Percentiles rank a stretch among this genome's conserved stretches.
Conservation (phyloP, 2,113 vertebrate species). For the Brachyhypopomus occidentalis region DNA sequence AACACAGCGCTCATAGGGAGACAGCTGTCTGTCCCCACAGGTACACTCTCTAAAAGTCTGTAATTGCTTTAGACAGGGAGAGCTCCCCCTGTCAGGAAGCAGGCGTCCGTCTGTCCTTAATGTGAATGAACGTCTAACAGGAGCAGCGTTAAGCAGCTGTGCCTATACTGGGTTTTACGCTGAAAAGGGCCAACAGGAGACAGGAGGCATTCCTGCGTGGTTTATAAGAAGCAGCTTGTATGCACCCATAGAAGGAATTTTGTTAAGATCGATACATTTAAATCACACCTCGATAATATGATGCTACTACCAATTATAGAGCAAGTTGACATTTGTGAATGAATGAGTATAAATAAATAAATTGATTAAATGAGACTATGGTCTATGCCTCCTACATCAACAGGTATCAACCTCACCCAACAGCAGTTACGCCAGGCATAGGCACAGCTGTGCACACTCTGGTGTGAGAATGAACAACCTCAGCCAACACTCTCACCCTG, state of each 20-base stretch:
- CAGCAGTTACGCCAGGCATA: not conserved
- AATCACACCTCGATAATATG: not conserved
- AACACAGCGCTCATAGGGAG: slow-evolving; percentile 38
- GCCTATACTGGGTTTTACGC: not conserved
- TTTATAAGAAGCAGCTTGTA: not conserved
- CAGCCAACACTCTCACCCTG: slow-evolving; percentile 31
- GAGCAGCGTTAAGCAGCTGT: not conserved
- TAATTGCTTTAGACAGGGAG: slow-evolving; percentile 42
- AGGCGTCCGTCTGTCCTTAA: slow-evolving; percentile 22
- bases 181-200: not conserved
- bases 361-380: no score
- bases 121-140: not conserved
- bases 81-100: slow-evolving; percentile 19
- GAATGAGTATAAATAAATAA: no score
- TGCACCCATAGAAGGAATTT: no score
- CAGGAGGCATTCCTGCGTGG: not conserved
- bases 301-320: no score
- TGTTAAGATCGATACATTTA: not conserved
- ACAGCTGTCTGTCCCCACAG: slow-evolving; percentile 42
- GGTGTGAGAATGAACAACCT: slow-evolving; percentile 40
- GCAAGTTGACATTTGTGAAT: no score
- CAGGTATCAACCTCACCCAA: slow-evolving; percentile 14
- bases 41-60: slow-evolving; percentile 34
- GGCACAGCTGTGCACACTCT: slow-evolving; percentile 40
- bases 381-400: slow-evolving; percentile 7